Conservation (phyloP, 2,113 vertebrate genomes). For the Mugil cephalus region DNA sequence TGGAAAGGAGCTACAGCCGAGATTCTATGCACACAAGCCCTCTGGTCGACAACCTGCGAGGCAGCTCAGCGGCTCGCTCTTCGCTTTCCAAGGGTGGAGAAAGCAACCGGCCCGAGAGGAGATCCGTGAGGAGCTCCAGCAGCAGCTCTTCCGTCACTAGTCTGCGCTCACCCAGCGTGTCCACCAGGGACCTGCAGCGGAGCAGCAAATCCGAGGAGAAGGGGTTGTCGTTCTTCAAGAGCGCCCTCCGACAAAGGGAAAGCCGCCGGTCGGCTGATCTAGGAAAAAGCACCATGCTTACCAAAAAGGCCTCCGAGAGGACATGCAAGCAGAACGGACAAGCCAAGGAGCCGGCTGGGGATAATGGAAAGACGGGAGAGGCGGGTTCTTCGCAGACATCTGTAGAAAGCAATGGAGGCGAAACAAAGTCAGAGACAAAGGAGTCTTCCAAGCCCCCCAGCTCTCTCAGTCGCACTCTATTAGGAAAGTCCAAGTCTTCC, state of each 20-base stretch:
- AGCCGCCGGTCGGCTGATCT: conserved; percentile 93
- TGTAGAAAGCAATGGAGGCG: conserved; percentile 65
- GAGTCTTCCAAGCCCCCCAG: conserved; percentile 83
- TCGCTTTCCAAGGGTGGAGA: conserved; percentile 81
- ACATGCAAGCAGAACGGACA: conserved; percentile 83
- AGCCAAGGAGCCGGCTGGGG: conserved; percentile 73
- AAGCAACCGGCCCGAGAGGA: conserved; percentile 77
- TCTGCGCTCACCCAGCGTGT: conserved; percentile 88
- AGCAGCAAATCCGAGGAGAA: conserved; percentile 95
- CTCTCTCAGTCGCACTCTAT: conserved; percentile 89
- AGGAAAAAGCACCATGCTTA: conserved; percentile 91
- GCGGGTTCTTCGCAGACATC: conserved; percentile 73
- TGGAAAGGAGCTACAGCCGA: conserved; percentile 89
- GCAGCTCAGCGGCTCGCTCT: conserved; percentile 74
- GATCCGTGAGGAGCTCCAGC: conserved; percentile 88
- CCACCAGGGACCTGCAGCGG: conserved; percentile 86
- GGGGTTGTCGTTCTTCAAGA: conserved; percentile 96
- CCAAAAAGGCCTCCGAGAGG: conserved; percentile 87
- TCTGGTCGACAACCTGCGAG: conserved; percentile 84
- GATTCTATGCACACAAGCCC: conserved; percentile 90
- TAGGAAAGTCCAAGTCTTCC: conserved; percentile 95
- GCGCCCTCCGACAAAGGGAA: conserved; percentile 95
- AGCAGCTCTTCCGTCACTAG: conserved; percentile 93
- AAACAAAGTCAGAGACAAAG: conserved; percentile 79
- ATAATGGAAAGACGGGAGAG: conserved; percentile 65